These are phyloP conservation scores for Lasius platythorax DNA, from an alignment of 2,888 invertebrate genomes.

Conservation along the genomic window DNA sequence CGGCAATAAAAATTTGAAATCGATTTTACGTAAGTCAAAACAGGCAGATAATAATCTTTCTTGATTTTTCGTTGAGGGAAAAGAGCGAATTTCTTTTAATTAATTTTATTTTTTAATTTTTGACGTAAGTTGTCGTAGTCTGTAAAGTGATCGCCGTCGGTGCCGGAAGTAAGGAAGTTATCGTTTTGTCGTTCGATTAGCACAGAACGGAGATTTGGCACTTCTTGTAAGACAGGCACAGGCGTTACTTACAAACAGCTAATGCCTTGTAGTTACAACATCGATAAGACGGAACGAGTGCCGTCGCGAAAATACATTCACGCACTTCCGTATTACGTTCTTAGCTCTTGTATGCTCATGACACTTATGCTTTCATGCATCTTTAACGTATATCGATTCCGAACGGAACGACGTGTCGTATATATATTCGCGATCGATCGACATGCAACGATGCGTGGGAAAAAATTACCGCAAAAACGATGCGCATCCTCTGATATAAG, in stretches of 20 bases:
- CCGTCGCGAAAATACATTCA: conserved; percentile 13
- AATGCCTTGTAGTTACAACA: conserved; percentile 4
- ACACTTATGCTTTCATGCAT: conserved; percentile 8
- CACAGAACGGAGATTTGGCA: conserved; percentile 45
- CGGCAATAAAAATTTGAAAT: neutral
- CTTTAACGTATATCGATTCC: conserved; percentile 36
- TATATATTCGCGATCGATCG: conserved; percentile 23
- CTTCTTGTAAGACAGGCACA: conserved; percentile 45
- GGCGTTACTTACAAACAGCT: conserved; percentile 25
- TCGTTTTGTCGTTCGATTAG: conserved; percentile 1
- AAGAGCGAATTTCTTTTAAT: neutral
- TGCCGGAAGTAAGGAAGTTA: conserved; percentile 11
- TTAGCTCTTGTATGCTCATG: conserved; percentile 3
- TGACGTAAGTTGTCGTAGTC: neutral
- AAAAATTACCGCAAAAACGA: neutral
- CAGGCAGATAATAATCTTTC: neutral
- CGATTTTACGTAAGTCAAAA: neutral
- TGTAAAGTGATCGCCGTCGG: neutral
- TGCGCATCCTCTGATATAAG: neutral
- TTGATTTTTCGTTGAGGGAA: neutral
- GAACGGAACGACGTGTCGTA: conserved; percentile 23
- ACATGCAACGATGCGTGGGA: neutral
- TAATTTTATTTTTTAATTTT: neutral
- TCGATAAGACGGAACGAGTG: neutral
- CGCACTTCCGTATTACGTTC: neutral